These are phyloP conservation scores for Stichopus chloronotus DNA, from an alignment of 35 echinoderm and acorn worm genomes.

Conservation along the genomic window DNA sequence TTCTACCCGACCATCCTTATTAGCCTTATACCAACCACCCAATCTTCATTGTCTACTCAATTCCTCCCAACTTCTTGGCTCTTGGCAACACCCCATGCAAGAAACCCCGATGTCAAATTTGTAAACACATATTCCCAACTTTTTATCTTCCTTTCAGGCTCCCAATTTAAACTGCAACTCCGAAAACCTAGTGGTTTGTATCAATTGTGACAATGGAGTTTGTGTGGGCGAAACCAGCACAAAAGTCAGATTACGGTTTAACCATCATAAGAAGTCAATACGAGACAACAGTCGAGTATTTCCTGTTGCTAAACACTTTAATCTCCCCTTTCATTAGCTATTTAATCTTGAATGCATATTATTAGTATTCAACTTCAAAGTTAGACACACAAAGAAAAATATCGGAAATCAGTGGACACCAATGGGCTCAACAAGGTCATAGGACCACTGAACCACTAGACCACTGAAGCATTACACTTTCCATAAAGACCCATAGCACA, in stretches of 20 bases:
- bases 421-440: too few relatives aligned
- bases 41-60: not conserved
- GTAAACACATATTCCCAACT: not conserved
- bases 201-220: not conserved
- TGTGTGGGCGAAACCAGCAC: not conserved
- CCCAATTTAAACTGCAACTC: not conserved
- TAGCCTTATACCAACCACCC: not conserved
- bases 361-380: too few relatives aligned
- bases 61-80: not conserved
- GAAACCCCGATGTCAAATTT: not conserved
- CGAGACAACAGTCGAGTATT: not conserved
- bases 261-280: constrained; percentile 7
- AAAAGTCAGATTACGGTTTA: not conserved
- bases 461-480: too few relatives aligned
- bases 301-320: too few relatives aligned
- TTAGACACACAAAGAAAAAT: not conserved
- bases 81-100: not conserved
- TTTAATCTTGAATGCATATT: too few relatives aligned
- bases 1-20: not conserved
- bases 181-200: not conserved
- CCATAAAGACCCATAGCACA: too few relatives aligned
- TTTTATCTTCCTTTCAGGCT: not conserved
- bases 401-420: too few relatives aligned
- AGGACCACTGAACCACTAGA: too few relatives aligned
- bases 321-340: too few relatives aligned